phyloP scores from a whole-genome alignment of 2,797 vertebrate species.

The Eupleurogrammus muticus region DNA sequence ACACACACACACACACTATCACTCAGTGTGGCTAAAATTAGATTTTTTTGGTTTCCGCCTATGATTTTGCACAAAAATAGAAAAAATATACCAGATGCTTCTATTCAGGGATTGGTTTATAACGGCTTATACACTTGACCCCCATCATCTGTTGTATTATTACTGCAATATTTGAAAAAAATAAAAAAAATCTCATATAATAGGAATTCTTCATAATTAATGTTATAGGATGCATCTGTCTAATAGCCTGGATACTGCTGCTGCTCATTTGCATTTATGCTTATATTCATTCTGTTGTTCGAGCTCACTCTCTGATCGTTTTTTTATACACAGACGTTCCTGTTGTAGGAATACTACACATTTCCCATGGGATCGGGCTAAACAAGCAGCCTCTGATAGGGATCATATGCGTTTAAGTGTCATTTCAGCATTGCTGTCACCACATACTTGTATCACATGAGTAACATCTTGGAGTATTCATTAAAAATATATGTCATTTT shows the following conservation, averaged over 20 bases:
- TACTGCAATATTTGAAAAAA: no score
- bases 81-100: background rate
- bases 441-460: conserved; percentile 13
- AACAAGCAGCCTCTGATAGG: background rate
- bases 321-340: background rate
- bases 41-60: background rate
- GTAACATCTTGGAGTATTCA: conserved; percentile 3
- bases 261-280: no score
- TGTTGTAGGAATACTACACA: background rate
- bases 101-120: no score
- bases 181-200: no score
- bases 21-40: background rate
- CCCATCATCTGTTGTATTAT: background rate
- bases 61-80: background rate
- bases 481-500: conserved; percentile 19
- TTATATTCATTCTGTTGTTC: background rate
- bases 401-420: background rate
- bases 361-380: background rate
- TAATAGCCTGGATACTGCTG: background rate
- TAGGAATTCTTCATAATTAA: no score
- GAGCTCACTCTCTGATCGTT: background rate
- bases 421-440: conserved; percentile 3
- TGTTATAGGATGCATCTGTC: no score
- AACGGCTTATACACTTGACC: no score
- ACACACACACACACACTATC: no score